Conservation (phyloP, 2,113 vertebrate genomes). For the Heterocephalus glaber region DNA sequence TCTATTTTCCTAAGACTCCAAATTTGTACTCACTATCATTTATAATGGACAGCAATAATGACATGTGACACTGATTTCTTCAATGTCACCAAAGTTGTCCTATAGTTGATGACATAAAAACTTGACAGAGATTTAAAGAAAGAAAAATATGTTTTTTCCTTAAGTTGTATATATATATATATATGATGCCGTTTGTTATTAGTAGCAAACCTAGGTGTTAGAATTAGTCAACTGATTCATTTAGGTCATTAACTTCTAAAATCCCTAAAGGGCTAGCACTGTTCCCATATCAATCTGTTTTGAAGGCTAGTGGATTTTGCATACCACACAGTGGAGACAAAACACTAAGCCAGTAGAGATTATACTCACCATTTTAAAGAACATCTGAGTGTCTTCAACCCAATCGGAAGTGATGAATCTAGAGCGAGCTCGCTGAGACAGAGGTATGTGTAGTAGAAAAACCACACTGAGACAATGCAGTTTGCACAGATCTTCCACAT, state of each 20-base stretch:
- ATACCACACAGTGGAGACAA: neutral
- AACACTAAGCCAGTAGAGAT: neutral
- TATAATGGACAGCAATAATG: neutral
- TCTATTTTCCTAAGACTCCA: neutral
- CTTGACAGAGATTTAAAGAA: neutral
- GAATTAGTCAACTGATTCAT: neutral
- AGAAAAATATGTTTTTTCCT: neutral
- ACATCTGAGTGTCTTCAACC: slow-evolving; percentile 50
- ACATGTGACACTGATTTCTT: neutral
- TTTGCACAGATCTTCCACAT: slow-evolving; percentile 76
- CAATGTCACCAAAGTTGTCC: neutral
- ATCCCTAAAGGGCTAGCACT: neutral
- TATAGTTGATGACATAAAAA: neutral
- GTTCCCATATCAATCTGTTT: neutral
- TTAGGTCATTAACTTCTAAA: neutral
- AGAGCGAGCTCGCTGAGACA: slow-evolving; percentile 77
- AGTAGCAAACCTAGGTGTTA: neutral
- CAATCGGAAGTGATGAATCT: slow-evolving; percentile 70
- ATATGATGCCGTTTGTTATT: neutral
- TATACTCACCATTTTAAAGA: slow-evolving; percentile 74
- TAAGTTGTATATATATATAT: too few species aligned
- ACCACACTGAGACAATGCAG: slow-evolving; percentile 81
- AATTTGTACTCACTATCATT: neutral
- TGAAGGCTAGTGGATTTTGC: neutral
- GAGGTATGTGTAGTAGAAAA: slow-evolving; percentile 73